A percentile compares a stretch with the other conserved stretches of the same genome.
Evolutionary conservation across 1,140 invertebrate genomes (phyloP).

Genomic region (Drosophila persimilis): DNA sequence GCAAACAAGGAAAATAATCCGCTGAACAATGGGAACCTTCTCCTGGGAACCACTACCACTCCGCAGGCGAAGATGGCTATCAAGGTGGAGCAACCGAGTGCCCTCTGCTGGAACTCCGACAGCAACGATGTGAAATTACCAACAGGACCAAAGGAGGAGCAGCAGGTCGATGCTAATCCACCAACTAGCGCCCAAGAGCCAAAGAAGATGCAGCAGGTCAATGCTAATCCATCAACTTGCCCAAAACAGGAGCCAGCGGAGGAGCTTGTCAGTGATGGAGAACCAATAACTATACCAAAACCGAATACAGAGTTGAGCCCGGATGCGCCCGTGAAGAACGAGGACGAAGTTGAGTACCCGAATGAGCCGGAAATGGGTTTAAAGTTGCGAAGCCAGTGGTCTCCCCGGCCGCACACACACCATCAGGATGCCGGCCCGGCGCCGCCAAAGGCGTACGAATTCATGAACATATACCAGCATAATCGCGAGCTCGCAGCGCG

Average conservation of each 20-base stretch:
- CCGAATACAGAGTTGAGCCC: not conserved
- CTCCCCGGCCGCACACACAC: not conserved
- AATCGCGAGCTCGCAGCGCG: conserved; percentile 50
- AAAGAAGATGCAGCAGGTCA: not conserved
- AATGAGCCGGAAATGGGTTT: not conserved
- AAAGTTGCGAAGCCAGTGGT: conserved; percentile 45
- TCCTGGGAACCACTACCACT: not conserved
- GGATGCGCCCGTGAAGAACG: not conserved
- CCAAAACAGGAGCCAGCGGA: not conserved
- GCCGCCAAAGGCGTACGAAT: conserved; percentile 48
- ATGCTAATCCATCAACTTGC: too few species aligned
- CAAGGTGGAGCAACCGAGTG: too few species aligned
- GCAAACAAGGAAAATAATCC: conserved; percentile 41
- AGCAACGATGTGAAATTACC: too few species aligned
- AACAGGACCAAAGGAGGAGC: too few species aligned
- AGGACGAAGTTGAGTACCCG: not conserved
- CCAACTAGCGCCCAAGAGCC: too few species aligned
- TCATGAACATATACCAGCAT: conserved; percentile 50
- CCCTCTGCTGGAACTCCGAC: too few species aligned
- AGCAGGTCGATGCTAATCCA: too few species aligned
- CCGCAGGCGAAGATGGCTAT: not conserved
- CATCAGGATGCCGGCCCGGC: not conserved
- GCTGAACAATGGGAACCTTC: conserved; percentile 22
- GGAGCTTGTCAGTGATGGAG: not conserved
- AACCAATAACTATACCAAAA: too few species aligned